Conservation (phyloP, 2,797 vertebrate genomes). For the Galaxias olidus region DNA sequence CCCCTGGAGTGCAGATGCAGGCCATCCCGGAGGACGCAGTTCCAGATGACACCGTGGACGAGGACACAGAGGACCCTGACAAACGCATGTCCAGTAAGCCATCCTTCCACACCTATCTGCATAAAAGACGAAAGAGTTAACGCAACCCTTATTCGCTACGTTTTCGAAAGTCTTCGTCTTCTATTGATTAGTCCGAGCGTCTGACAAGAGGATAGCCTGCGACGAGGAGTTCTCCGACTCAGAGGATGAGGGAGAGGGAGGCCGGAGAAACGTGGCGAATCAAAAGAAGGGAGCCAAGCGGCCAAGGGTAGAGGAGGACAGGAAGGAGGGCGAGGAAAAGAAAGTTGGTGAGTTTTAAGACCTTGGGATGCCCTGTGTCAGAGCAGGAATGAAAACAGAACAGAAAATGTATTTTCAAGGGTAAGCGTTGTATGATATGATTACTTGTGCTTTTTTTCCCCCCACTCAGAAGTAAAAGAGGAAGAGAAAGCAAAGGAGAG, state of each 20-base stretch:
- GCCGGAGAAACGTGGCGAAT: slow-evolving; percentile 88
- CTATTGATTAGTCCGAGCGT: slow-evolving; percentile 95
- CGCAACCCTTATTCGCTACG: too few relatives aligned
- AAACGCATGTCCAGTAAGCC: slow-evolving; percentile 90
- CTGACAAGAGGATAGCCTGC: slow-evolving; percentile 94
- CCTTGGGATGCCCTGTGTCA: too few relatives aligned
- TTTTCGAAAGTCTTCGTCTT: too few relatives aligned
- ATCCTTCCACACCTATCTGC: too few relatives aligned
- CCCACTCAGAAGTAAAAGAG: slow-evolving; percentile 87
- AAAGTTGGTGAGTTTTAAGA: too few relatives aligned
- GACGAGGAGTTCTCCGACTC: slow-evolving; percentile 97
- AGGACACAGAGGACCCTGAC: slow-evolving; percentile 88
- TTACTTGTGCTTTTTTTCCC: slow-evolving; percentile 33
- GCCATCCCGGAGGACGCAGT: slow-evolving; percentile 93
- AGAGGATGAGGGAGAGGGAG: slow-evolving; percentile 91
- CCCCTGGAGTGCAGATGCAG: slow-evolving; percentile 96
- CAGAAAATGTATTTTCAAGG: too few relatives aligned
- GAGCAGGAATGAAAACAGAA: too few relatives aligned
- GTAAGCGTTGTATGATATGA: too few relatives aligned
- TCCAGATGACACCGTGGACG: slow-evolving; percentile 92
- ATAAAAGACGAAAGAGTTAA: too few relatives aligned
- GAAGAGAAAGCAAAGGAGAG: slow-evolving; percentile 88
- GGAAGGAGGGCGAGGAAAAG: slow-evolving; percentile 90
- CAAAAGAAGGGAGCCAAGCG: slow-evolving; percentile 94
- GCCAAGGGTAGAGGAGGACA: slow-evolving; percentile 93